Conservation (phyloP, 2,113 vertebrate species). For the Nanorana parkeri region DNA sequence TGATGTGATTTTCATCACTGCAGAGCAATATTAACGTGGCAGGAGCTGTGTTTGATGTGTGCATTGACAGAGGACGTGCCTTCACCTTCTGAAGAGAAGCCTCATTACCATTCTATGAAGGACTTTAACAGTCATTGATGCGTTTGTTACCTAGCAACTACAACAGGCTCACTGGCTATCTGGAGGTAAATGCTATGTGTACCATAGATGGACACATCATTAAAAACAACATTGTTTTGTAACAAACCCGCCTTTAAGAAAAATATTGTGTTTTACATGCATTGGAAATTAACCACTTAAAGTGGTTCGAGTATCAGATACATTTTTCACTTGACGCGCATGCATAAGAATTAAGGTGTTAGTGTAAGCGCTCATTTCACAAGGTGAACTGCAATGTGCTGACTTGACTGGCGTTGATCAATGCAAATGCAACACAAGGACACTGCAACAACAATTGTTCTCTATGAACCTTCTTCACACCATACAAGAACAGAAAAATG, state of each 20-base stretch:
- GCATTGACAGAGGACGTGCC: not conserved
- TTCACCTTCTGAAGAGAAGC: conserved; percentile 12
- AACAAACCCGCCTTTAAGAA: not conserved
- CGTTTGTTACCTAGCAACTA: conserved; percentile 42
- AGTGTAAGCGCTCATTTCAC: too few relatives aligned
- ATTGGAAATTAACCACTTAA: not conserved
- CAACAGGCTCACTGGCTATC: conserved; percentile 17
- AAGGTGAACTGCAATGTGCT: too few relatives aligned
- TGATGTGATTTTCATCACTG: conserved; percentile 8
- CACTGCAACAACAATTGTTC: too few relatives aligned
- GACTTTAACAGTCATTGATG: conserved; percentile 38
- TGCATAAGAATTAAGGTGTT: too few relatives aligned
- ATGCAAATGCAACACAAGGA: too few relatives aligned
- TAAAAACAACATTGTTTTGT: not conserved
- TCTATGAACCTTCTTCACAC: too few relatives aligned
- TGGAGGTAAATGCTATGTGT: conserved; percentile 3
- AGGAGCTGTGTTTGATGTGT: conserved; percentile 13
- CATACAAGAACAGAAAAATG: too few relatives aligned
- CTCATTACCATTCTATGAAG: conserved; percentile 40
- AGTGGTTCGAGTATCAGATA: too few relatives aligned
- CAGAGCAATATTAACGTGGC: not conserved
- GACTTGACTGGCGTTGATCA: too few relatives aligned
- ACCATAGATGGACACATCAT: not conserved
- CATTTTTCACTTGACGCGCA: too few relatives aligned
- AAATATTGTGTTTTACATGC: not conserved